These are phyloP conservation scores for Nomia melanderi DNA, from an alignment of 1,140 invertebrate genomes.

Conservation along the genomic window DNA sequence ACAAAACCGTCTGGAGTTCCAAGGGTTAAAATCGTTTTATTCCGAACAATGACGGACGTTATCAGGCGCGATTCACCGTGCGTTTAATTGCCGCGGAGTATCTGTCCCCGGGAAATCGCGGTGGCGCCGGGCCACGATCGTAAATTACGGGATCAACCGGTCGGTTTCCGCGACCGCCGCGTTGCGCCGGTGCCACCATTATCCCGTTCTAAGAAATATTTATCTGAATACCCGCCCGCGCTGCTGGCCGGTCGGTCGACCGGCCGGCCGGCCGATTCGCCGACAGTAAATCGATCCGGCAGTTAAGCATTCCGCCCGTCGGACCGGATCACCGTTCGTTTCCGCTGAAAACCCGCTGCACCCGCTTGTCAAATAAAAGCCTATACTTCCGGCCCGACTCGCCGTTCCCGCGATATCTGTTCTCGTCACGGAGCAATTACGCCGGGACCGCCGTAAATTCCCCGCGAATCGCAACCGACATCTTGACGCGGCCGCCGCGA, in stretches of 20 bases:
- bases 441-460: neutral
- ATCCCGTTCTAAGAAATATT: conserved; percentile 14
- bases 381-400: neutral
- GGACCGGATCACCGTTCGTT: conserved; percentile 1
- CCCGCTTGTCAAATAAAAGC: conserved; percentile 14
- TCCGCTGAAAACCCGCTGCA: neutral
- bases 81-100: neutral
- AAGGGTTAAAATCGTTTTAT: no score
- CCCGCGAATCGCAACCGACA: neutral
- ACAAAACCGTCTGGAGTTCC: no score
- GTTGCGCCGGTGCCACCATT: neutral
- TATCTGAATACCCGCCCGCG: neutral
- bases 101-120: neutral
- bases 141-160: conserved; percentile 6
- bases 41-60: neutral
- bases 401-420: neutral
- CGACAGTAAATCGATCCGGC: neutral
- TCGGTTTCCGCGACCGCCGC: conserved; percentile 1
- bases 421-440: neutral
- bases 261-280: neutral
- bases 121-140: neutral
- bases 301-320: neutral
- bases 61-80: neutral
- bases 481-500: neutral
- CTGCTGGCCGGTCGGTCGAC: no score